Base-by-base conservation (phyloP, 2,797 vertebrate species). In the Takifugu ocellatus region DNA sequence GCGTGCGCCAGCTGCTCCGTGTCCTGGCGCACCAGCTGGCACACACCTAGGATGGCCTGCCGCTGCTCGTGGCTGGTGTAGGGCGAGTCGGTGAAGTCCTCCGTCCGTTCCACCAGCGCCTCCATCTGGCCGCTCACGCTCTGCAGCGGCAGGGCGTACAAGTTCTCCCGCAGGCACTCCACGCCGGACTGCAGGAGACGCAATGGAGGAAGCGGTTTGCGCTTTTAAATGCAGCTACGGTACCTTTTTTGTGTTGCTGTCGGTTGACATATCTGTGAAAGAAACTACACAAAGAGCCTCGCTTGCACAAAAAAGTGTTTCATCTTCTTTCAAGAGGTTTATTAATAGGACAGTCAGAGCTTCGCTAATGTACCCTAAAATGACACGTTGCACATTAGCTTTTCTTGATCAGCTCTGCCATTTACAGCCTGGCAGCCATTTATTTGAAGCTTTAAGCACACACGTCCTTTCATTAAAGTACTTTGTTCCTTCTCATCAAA, bases 1-100 rank as follows among this genome's bases (percentile, higher is more conserved):
- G 92, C 87, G 47, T 92, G 91, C 81, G 92, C 79, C 84, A 98
- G 90, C 89, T 96, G 93, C 84, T 94, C 93, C 77, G 95, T 84
- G 60, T 97, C 95, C 85, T 90, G 90, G 74, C 93, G 92, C 17
- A 92, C 88, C 79, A 92, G 92, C 74, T 94, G 91, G 70, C 93
- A 95, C 81, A 98, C 81, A 49, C 92, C 91, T 68, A 99, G 85
- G 83, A 99, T 98, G 72, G 88, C 92, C 71, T 98, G 95, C 68
- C 97, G 90, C 86, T 95, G 95, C 87, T 98, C 95, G 24, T 99
- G 97, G 82, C 93, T 94, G 80, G 95, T 99, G 87, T 98, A 99
- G 46, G 97, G 93, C 46, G 95, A 99, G 76, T 99, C 97, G 0
- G 97, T 99, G 85, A 99, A 99, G 83, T 98, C 96, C 83, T 99